A percentile compares a stretch with the other conserved stretches of the same genome.
phyloP scores from a whole-genome alignment of 2,888 invertebrate genomes.

The Embidobia sp. region DNA sequence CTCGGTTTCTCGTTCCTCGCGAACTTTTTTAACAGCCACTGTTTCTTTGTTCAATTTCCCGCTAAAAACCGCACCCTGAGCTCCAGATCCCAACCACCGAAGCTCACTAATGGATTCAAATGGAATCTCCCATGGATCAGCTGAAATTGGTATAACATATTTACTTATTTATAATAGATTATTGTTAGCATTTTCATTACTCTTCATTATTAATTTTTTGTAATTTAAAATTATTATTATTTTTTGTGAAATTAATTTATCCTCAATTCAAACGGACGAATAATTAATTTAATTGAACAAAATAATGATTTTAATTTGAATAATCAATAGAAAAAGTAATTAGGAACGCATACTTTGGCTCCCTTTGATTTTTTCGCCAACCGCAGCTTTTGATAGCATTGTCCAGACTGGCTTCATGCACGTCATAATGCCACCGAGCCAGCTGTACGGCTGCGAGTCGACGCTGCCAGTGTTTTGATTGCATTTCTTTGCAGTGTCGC shows the following conservation, averaged over 20 bases:
- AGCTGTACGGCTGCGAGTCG: constrained; percentile 83
- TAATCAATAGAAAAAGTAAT: neutral
- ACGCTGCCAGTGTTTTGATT: constrained; percentile 73
- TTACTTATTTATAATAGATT: too few species aligned
- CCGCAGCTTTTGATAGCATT: constrained; percentile 91
- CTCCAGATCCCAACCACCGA: constrained; percentile 96
- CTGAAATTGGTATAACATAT: too few species aligned
- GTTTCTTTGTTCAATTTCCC: constrained; percentile 91
- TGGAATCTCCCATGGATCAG: constrained; percentile 97
- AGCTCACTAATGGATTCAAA: constrained; percentile 95
- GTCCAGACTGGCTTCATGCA: constrained; percentile 93
- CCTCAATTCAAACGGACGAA: too few species aligned
- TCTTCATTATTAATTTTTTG: too few species aligned
- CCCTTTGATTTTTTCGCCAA: constrained; percentile 86
- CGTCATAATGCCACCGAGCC: constrained; percentile 92
- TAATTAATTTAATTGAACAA: too few species aligned
- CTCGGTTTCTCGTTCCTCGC: constrained; percentile 95
- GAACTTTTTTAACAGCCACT: constrained; percentile 98
- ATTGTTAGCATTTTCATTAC: too few species aligned
- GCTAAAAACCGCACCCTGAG: constrained; percentile 97
- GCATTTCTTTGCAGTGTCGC: constrained; percentile 76
- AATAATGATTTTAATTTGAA: neutral
- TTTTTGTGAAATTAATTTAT: too few species aligned
- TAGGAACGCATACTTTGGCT: constrained; percentile 83
- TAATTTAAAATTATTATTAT: too few species aligned